Evolutionary conservation across 2,888 invertebrate genomes (phyloP).

Genomic region (Mactromeris polynyma): DNA sequence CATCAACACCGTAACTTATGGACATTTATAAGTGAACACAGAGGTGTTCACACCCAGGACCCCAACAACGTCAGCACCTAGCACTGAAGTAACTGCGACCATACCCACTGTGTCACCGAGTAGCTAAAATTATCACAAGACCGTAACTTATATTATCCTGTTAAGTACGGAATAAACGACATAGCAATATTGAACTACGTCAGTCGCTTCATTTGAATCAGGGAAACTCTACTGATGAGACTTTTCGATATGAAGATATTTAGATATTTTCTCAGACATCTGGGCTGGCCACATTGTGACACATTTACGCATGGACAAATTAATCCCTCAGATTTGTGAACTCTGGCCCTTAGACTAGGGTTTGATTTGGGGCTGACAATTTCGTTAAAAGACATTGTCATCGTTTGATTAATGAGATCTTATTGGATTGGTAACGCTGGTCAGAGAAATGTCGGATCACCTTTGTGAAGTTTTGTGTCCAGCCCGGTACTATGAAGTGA

Average conservation of each 20-base stretch:
- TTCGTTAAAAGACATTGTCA: conserved; percentile 65
- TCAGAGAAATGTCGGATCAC: not conserved
- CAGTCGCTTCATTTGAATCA: not conserved
- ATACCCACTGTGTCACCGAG: too few species aligned
- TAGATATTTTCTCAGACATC: conserved; percentile 10
- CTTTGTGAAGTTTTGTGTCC: not conserved
- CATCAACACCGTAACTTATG: too few species aligned
- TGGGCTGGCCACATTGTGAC: conserved; percentile 7
- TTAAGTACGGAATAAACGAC: too few species aligned
- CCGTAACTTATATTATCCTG: too few species aligned
- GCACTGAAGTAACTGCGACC: too few species aligned
- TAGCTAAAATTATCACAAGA: too few species aligned
- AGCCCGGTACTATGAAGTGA: not conserved
- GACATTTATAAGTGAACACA: too few species aligned
- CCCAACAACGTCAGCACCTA: too few species aligned
- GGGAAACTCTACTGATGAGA: not conserved
- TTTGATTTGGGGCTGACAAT: conserved; percentile 64
- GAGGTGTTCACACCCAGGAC: too few species aligned
- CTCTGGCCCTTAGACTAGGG: conserved; percentile 44
- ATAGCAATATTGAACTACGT: not conserved
- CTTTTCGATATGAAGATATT: not conserved
- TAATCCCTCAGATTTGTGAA: conserved; percentile 48
- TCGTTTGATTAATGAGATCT: conserved; percentile 66
- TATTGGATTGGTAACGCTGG: conserved; percentile 53
- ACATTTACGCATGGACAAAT: conserved; percentile 45